Evolutionary conservation across 2,113 vertebrate genomes (phyloP), one percentile per base, ranked within the genome.

Genomic region (Neogobius melanostomus): DNA sequence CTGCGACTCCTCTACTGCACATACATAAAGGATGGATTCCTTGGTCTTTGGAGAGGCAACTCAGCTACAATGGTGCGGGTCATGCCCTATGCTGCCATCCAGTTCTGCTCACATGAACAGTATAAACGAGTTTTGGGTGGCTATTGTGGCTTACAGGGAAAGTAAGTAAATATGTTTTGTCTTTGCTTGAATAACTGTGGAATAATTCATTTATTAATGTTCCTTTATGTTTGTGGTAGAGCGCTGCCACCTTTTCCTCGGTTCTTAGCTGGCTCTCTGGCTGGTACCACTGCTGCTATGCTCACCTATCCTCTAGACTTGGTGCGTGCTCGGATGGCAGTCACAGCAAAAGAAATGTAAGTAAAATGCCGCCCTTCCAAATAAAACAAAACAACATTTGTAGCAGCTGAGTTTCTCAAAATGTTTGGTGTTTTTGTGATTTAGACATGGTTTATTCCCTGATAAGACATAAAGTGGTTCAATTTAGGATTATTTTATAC

Each of bases 41-140:
- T 96, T 85, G 96, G 96, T 75, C 91, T 99, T 67, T 99, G 98
- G 98, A 93, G 98, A 3, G 97, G 98, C 0, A 99, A 99, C 85
- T 98, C 98, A 0, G 98, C 98, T 88, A 99, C 97, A 86, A 98
- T 99, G 97, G 95, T 98, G 11, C 90, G 97, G 0, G 98, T 99
- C 46, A 92, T 98, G 70, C 98, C 97, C 2, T 98, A 99, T 0
- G 98, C 98, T 0, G 97, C 96, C 91, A 96, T 99, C 79, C 98
- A 99, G 95, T 99, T 99, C 92, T 97, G 93, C 28, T 94, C 97
- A 0, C 97, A 99, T 0, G 97, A 99, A 59, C 94, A 98, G 82
- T 99, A 98, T 92, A 99, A 99, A 79, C 91, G 85, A 14, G 68
- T 94, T 11, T 92, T 99, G 79, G 96, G 97, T 3, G 73, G 71